Evolutionary conservation across 2,888 invertebrate species (phyloP).

Genomic region (Pseudolycoriella hygida): DNA sequence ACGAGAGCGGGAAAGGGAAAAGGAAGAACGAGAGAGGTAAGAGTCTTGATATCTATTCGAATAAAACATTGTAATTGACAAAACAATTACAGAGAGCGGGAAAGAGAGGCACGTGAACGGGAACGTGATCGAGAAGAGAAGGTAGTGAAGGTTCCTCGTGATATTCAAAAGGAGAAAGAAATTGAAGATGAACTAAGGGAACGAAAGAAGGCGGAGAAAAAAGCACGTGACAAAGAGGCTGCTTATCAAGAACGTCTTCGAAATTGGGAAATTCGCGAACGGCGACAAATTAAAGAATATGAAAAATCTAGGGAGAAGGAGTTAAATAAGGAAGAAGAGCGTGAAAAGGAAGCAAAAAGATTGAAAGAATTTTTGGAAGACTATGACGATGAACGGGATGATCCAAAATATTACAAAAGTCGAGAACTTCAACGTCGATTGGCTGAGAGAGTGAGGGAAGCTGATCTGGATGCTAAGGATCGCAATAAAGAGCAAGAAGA

Average conservation of each 20-base stretch:
- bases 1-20: constrained; percentile 34
- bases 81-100: constrained; percentile 32
- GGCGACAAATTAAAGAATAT: constrained; percentile 78
- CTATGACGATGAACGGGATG: constrained; percentile 96
- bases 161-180: constrained; percentile 58
- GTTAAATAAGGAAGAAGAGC: constrained; percentile 65
- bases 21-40: constrained; percentile 18
- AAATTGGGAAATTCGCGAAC: constrained; percentile 77
- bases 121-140: constrained; percentile 30
- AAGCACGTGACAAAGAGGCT: constrained; percentile 85
- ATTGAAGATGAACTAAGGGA: constrained; percentile 87
- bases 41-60: neutral
- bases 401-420: constrained; percentile 90
- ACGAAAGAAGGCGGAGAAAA: constrained; percentile 73
- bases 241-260: constrained; percentile 78
- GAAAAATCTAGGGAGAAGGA: constrained; percentile 77
- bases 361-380: constrained; percentile 97
- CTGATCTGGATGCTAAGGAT: constrained; percentile 81
- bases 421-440: constrained; percentile 80
- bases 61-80: constrained; percentile 21
- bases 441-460: constrained; percentile 83
- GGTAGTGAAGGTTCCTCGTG: constrained; percentile 35
- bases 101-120: constrained; percentile 14
- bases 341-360: constrained; percentile 79
- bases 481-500: constrained; percentile 77